A percentile compares a stretch with the other conserved stretches of the same genome.
These are phyloP conservation scores for Gnathonemus echidnorhynchus DNA, from an alignment of 2,113 vertebrate species.

Conservation along the genomic window DNA sequence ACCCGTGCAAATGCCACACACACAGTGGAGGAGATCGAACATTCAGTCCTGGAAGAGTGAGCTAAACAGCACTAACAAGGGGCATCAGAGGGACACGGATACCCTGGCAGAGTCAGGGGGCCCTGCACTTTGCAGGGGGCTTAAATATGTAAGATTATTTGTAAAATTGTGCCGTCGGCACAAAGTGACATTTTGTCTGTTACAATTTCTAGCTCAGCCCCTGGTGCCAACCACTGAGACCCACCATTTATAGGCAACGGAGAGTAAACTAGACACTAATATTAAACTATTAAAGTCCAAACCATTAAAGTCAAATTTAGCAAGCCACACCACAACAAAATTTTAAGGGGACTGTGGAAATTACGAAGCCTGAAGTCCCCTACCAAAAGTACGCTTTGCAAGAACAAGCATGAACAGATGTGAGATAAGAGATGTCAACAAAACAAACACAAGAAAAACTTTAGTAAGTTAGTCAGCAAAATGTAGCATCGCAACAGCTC, in stretches of 20 bases:
- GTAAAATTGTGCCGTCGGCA: background rate
- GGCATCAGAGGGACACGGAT: background rate
- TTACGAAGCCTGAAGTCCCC: background rate
- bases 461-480: background rate
- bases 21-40: background rate
- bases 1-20: background rate
- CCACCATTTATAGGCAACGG: background rate
- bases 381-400: background rate
- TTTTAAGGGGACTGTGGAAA: background rate
- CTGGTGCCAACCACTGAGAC: background rate
- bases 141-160: background rate
- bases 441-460: background rate
- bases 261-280: background rate
- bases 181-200: background rate
- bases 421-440: background rate
- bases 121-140: background rate
- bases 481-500: background rate
- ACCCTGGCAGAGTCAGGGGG: background rate
- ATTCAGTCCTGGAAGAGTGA: background rate
- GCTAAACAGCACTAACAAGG: background rate
- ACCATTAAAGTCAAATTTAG: background rate
- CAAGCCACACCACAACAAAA: background rate
- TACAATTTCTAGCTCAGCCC: background rate
- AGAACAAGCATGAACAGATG: background rate
- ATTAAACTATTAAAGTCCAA: background rate